A percentile compares a stretch with the other conserved stretches of the same genome.
Evolutionary conservation across 2,113 vertebrate species (phyloP).

Genomic region (Silurus glanis): DNA sequence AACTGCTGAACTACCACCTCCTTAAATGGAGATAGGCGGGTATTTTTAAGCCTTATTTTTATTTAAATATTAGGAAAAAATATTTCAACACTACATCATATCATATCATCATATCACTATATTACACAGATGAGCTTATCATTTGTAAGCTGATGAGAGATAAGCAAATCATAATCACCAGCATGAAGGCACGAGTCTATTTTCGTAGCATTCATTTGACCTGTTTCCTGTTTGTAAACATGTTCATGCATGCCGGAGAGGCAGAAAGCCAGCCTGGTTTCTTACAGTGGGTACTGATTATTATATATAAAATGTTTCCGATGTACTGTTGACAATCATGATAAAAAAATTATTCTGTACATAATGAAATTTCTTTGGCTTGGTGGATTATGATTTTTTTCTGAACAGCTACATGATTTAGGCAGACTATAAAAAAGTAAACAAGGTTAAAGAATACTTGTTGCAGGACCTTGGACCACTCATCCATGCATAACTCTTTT

Average conservation of each 20-base stretch:
- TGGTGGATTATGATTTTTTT: not conserved
- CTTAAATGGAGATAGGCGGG: too few species aligned
- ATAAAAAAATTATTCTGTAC: not conserved
- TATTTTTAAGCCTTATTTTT: too few species aligned
- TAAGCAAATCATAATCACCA: not conserved
- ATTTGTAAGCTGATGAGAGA: not conserved
- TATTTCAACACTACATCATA: not conserved
- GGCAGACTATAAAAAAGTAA: not conserved
- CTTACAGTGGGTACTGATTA: not conserved
- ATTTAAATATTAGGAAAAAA: not conserved
- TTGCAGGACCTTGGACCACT: not conserved
- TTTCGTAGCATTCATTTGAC: not conserved
- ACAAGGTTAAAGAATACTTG: not conserved
- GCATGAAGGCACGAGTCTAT: not conserved
- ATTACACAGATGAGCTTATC: not conserved
- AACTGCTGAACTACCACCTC: too few species aligned
- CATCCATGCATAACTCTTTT: not conserved
- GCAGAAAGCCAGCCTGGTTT: not conserved
- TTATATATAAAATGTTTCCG: not conserved
- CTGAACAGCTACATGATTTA: not conserved
- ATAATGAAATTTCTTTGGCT: not conserved
- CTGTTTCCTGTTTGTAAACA: slow-evolving; percentile 19
- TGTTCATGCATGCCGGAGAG: not conserved
- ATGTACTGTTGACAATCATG: not conserved
- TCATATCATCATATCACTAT: too few species aligned